Evolutionary conservation across 2,113 vertebrate species (phyloP), one percentile per base, ranked within the genome.

Genomic region (Pavo muticus): DNA sequence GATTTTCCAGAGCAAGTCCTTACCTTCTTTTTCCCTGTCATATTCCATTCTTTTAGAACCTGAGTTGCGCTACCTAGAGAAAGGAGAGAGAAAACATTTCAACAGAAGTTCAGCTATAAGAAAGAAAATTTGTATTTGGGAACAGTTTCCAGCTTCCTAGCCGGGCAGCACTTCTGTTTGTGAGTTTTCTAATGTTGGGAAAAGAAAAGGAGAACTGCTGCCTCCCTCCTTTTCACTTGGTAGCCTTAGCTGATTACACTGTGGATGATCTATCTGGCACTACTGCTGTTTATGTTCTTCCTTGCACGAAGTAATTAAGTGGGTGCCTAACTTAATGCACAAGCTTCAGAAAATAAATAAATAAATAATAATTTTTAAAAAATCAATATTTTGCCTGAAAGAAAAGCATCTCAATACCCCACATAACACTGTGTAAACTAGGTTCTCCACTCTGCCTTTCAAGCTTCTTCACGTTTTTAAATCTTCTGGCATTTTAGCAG

Each of bases 1-100:
- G 50, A 68, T 29, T 78, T n/a, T 79, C 40, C 76, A 90, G 77
- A 90, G 69, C 19, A 77, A 93, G 47, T 45, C 77, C 96, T 97
- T 97, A 98, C 98, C 98, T 98, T 98, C 97, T 98, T 98, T 93
- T 98, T 98, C 56, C 98, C 98, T 56, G 97, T 97, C 97, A 98
- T 97, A 87, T 97, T 98, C 98, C 98, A 98, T 95, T 98, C 98
- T 93, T 98, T 98, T 10, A 98, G 93, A 84, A 98, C 97, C 92
- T 98, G 97, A 97, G 93, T 21, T 87, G 98, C 98, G 0, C 97
- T 98, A 48, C 98, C 98, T 98, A 91, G 10, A 90, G 19, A 87
- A 91, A 95, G 78, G 10, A 94, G 95, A 97, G 61, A 97, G 29
- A 96, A 94, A 90, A 95, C 52, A 61, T 57, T 94, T 97, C 71